Percentiles rank a stretch among this genome's conserved stretches.
These are phyloP conservation scores for Agrenia bidenticulata DNA, from an alignment of 2,888 invertebrate species.

Conservation along the genomic window DNA sequence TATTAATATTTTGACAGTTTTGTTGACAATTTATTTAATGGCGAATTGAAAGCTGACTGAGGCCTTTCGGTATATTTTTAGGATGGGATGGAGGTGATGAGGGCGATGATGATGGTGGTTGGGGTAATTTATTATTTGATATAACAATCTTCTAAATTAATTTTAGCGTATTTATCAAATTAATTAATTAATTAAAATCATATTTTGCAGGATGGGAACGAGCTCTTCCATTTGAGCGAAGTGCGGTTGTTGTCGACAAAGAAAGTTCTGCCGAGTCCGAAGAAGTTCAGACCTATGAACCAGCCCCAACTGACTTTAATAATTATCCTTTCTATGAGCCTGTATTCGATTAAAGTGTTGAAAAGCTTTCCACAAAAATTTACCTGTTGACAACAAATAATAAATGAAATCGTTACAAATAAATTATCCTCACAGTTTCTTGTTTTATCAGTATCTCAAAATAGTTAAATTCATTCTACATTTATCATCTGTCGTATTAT, in stretches of 20 bases:
- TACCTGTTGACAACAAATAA: too few species aligned
- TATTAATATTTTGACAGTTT: constrained; percentile 28
- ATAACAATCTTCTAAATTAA: constrained; percentile 9
- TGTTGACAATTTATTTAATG: not conserved
- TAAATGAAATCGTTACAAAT: too few species aligned
- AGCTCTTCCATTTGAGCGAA: constrained; percentile 1
- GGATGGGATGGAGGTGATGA: constrained; percentile 13
- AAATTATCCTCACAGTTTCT: too few species aligned
- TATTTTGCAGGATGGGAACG: not conserved
- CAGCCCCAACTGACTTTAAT: not conserved
- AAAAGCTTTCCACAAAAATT: not conserved
- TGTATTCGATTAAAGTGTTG: constrained; percentile 1
- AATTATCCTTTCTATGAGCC: constrained; percentile 3
- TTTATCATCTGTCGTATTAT: too few species aligned
- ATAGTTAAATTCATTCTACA: too few species aligned
- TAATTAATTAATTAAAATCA: not conserved
- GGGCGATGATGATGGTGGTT: constrained; percentile 13
- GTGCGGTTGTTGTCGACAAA: not conserved
- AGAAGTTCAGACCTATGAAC: not conserved
- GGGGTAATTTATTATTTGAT: constrained; percentile 2
- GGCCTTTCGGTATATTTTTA: not conserved
- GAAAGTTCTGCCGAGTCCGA: constrained; percentile 1
- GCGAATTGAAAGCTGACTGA: not conserved
- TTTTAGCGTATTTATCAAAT: not conserved
- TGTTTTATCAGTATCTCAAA: too few species aligned